These are phyloP conservation scores for Zaprionus inermis DNA, from an alignment of 1,140 invertebrate genomes.

Conservation along the genomic window DNA sequence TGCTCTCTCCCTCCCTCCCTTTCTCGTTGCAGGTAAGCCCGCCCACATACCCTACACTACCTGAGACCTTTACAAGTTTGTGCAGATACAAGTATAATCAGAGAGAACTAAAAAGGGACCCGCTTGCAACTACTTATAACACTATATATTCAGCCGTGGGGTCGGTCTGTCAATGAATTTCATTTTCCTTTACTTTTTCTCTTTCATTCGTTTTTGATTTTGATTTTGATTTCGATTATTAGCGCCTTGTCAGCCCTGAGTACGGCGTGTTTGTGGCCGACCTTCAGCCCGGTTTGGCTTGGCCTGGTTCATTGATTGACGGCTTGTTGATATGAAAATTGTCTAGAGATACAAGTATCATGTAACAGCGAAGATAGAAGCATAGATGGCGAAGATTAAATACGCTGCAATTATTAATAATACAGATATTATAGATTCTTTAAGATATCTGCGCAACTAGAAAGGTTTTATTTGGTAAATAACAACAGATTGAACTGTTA, in stretches of 20 bases:
- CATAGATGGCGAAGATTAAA: not conserved
- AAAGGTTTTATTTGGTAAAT: not conserved
- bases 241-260: slow-evolving; percentile 32
- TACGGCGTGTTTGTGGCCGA: slow-evolving; percentile 9
- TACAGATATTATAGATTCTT: too few species aligned
- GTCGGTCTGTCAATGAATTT: slow-evolving; percentile 40
- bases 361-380: not conserved
- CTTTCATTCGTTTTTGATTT: not conserved
- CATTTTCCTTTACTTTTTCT: slow-evolving; percentile 3
- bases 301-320: slow-evolving; percentile 14
- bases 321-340: slow-evolving; percentile 24
- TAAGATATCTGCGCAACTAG: not conserved
- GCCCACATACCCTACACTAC: not conserved
- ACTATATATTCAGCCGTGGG: slow-evolving; percentile 1
- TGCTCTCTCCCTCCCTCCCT: slow-evolving; percentile 3
- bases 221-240: slow-evolving; percentile 35
- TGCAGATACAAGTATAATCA: slow-evolving; percentile 24
- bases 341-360: slow-evolving; percentile 14
- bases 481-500: not conserved
- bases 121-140: not conserved
- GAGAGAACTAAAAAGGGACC: not conserved
- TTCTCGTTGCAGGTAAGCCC: slow-evolving; percentile 50
- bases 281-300: slow-evolving; percentile 11
- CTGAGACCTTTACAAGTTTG: slow-evolving; percentile 14
- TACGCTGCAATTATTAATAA: not conserved